phyloP scores from a whole-genome alignment of 2,797 vertebrate species.

The Helarctos malayanus region DNA sequence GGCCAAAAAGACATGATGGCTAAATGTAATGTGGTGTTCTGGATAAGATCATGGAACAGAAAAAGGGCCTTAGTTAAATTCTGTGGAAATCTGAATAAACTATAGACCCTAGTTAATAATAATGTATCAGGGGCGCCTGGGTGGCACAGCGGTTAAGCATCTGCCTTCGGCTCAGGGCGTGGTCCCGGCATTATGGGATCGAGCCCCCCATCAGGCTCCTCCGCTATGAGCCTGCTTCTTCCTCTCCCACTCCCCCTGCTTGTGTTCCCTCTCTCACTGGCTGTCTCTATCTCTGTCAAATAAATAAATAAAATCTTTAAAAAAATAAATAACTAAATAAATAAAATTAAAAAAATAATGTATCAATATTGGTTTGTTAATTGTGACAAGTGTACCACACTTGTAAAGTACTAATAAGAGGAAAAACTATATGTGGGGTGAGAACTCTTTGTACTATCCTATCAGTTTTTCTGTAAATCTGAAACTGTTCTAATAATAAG shows the following conservation, averaged over 20 bases:
- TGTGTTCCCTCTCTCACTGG: too few relatives aligned
- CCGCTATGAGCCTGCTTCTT: too few relatives aligned
- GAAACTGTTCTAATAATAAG: neutral
- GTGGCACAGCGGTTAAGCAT: too few relatives aligned
- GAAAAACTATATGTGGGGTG: neutral
- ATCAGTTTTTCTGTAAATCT: neutral
- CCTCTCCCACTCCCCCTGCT: too few relatives aligned
- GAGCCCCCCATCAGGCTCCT: too few relatives aligned
- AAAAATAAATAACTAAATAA: too few relatives aligned
- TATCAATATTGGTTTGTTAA: neutral
- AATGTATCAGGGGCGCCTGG: neutral
- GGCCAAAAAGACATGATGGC: neutral
- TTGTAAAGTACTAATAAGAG: neutral
- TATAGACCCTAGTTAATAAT: neutral
- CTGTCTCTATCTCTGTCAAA: too few relatives aligned
- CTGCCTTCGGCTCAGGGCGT: too few relatives aligned
- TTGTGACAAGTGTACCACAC: neutral
- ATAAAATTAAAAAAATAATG: neutral
- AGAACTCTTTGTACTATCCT: neutral
- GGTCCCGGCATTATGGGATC: too few relatives aligned
- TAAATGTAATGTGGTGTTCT: neutral
- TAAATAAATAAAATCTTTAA: too few relatives aligned
- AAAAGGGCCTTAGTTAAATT: neutral
- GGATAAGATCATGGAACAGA: neutral
- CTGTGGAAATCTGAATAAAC: neutral